These are phyloP conservation scores for Aplochiton taeniatus DNA, from an alignment of 2,797 vertebrate species.

Conservation along the genomic window DNA sequence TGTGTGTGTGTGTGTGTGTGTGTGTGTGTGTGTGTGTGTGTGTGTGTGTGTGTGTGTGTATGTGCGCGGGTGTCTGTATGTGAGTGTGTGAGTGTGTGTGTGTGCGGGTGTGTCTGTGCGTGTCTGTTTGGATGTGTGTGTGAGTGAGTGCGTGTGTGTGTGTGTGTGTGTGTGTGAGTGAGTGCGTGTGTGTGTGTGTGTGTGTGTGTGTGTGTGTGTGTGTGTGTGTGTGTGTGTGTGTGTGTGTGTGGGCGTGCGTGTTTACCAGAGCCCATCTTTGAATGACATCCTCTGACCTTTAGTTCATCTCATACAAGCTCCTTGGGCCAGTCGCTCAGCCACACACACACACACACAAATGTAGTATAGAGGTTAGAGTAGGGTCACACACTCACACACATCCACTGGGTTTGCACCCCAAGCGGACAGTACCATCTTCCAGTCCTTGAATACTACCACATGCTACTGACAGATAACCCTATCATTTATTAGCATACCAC, in stretches of 20 bases:
- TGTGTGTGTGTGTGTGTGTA: not conserved
- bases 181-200: not conserved
- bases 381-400: too few relatives aligned
- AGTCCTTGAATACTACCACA: too few relatives aligned
- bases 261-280: not conserved
- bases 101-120: not conserved
- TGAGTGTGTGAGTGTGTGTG: not conserved
- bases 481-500: too few relatives aligned
- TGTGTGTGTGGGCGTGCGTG: not conserved
- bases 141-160: not conserved
- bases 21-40: conserved; percentile 5
- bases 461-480: too few relatives aligned
- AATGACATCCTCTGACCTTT: not conserved
- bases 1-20: conserved; percentile 2
- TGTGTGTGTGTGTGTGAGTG: too few relatives aligned
- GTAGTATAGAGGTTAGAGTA: too few relatives aligned
- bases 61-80: too few relatives aligned
- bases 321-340: not conserved
- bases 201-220: not conserved
- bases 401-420: too few relatives aligned
- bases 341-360: not conserved
- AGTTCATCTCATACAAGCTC: not conserved
- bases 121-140: not conserved
- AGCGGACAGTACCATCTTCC: too few relatives aligned
- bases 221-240: not conserved